These are phyloP conservation scores for Exaiptasia diaphana DNA, from an alignment of 64 coral and sea anemone species.

Conservation along the genomic window DNA sequence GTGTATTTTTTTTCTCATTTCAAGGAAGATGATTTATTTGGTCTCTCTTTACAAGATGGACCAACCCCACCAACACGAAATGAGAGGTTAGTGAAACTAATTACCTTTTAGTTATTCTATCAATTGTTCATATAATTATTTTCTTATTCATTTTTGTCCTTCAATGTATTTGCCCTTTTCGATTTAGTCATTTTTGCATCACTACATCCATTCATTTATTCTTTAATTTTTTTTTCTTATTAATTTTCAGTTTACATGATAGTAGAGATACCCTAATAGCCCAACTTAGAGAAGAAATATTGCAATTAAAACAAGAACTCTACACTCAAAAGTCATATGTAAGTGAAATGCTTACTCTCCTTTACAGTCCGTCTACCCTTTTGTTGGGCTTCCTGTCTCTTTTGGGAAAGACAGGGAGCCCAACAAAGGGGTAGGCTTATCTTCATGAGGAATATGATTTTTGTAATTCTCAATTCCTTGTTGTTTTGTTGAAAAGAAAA, in stretches of 20 bases:
- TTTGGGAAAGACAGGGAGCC: too few species aligned
- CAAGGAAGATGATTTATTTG: background rate
- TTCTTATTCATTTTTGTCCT: background rate
- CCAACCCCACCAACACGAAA: background rate
- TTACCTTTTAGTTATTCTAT: background rate
- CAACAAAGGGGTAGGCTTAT: too few species aligned
- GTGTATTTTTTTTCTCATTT: too few species aligned
- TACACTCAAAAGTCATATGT: conserved; percentile 30
- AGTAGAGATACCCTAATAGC: background rate
- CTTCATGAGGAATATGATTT: background rate
- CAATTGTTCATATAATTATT: background rate
- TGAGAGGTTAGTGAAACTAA: background rate
- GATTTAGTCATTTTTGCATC: background rate
- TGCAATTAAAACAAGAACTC: conserved; percentile 26
- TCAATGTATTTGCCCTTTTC: background rate
- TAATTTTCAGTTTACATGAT: conserved; percentile 7
- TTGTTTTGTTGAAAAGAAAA: background rate
- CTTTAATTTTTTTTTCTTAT: background rate
- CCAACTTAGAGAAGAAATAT: conserved; percentile 42
- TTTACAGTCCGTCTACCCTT: too few species aligned
- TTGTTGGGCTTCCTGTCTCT: too few species aligned
- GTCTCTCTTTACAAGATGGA: background rate
- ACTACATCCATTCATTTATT: background rate
- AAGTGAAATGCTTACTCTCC: background rate
- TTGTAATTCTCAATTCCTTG: background rate